phyloP scores from a whole-genome alignment of 2,888 invertebrate genomes.

The Rhingia campestris region DNA sequence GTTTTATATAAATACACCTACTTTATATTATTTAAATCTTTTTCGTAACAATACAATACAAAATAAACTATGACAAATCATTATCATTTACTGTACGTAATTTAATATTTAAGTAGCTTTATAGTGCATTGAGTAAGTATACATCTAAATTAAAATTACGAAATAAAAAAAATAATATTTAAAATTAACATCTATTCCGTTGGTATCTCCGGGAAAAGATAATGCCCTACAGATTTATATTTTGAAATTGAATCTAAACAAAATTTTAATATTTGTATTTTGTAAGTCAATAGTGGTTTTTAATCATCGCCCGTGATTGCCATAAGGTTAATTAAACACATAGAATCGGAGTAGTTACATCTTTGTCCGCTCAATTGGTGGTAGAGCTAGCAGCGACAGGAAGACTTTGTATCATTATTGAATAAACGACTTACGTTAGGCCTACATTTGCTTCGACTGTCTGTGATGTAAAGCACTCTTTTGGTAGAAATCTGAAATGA shows the following conservation, averaged over 20 bases:
- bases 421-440: constrained; percentile 36
- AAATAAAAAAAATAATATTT: constrained; percentile 24
- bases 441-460: constrained; percentile 30
- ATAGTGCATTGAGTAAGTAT: constrained; percentile 5
- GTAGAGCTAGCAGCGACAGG: background rate
- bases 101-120: constrained; percentile 1
- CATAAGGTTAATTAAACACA: background rate
- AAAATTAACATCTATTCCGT: constrained; percentile 32
- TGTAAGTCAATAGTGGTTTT: constrained; percentile 7
- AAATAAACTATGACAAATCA: constrained; percentile 26
- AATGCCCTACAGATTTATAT: constrained; percentile 7
- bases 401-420: background rate
- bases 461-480: constrained; percentile 53
- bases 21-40: constrained; percentile 1
- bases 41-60: constrained; percentile 11
- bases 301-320: background rate
- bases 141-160: constrained; percentile 15
- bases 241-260: constrained; percentile 29
- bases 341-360: background rate
- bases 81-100: constrained; percentile 12
- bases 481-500: constrained; percentile 62
- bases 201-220: constrained; percentile 28
- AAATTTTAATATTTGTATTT: constrained; percentile 15
- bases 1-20: constrained; percentile 14
- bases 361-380: constrained; percentile 5